Evolutionary conservation across 1,140 invertebrate species (phyloP).

Genomic region (Lordiphosa mommai): DNA sequence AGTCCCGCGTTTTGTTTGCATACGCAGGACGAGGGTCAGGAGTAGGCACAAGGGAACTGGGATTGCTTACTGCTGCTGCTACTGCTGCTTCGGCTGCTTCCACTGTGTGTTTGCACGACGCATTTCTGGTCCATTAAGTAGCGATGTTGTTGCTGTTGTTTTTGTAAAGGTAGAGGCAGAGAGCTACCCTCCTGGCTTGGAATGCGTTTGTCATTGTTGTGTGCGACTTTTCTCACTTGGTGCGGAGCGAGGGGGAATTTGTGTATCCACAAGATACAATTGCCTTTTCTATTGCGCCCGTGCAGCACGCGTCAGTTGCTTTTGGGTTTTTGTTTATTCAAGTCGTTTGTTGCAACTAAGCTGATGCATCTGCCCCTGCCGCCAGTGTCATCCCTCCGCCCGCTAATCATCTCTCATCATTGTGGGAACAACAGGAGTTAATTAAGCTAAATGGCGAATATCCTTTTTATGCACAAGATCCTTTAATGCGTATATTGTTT

Average conservation of each 20-base stretch:
- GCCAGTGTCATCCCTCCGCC: not conserved
- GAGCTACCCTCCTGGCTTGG: conserved; percentile 9
- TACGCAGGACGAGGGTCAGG: conserved; percentile 55
- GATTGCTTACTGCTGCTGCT: conserved; percentile 5
- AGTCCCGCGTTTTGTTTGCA: conserved; percentile 56
- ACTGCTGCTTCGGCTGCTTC: not conserved
- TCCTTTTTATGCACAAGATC: conserved; percentile 15
- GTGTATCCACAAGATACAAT: conserved; percentile 66
- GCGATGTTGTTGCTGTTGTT: conserved; percentile 35
- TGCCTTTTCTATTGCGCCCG: conserved; percentile 35
- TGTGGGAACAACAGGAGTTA: conserved; percentile 60
- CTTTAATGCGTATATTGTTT: conserved; percentile 40
- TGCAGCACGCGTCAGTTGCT: conserved; percentile 52
- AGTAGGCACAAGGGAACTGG: conserved; percentile 1
- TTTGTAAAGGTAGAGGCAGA: conserved; percentile 49
- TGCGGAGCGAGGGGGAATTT: not conserved
- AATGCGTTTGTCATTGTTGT: conserved; percentile 65
- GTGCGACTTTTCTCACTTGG: conserved; percentile 75
- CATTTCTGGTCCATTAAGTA: conserved; percentile 77
- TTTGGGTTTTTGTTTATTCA: conserved; percentile 54
- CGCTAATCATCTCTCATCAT: conserved; percentile 43
- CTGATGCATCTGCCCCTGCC: conserved; percentile 24
- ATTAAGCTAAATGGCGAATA: conserved; percentile 50
- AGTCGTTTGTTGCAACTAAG: conserved; percentile 54
- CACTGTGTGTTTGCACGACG: conserved; percentile 62